Base-by-base conservation (phyloP, 2,113 vertebrate genomes). In the Menura novaehollandiae region DNA sequence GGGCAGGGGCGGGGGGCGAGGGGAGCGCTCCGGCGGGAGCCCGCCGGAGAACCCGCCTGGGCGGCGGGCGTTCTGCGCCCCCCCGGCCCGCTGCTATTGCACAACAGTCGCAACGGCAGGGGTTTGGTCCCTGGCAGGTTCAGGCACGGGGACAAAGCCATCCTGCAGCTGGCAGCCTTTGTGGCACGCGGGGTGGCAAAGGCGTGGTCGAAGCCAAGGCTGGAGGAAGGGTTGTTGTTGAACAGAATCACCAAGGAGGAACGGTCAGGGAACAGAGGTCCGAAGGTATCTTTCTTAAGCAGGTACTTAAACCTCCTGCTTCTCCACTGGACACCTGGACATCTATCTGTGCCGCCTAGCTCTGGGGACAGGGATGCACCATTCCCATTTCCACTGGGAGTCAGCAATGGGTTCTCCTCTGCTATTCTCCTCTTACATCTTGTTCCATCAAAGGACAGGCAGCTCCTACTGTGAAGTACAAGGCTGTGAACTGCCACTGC, bases 21-120 rank as follows among this genome's bases (percentile, higher is more conserved):
- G 44, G 41, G 8, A 32, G 43, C 13, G 79, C 49, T 56, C 7
- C 32, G 1, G 49, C 10, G 0, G 37, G 76, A 94, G 76, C 94
- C 91, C 93, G 96, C 97, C 95, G 11, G 18, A 68, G 80, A 30
- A 90, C 86, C 80, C 95, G 93, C 97, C 74, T 3, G 35, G 37
- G 3, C 13, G 11, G 47, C 4, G 80, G 20, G 9, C 2, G 39
- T 17, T 18, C 30, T 41, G 39, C 21, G 9, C 51, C 0, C 2
- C 12, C 30, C 24, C 13, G 1, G 46, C 39, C 33, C 30, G 49
- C 55, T 2, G 68, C 13, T 21, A 0, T 74, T 81, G 92, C 87
- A 44, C 59, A 74, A 64, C 15, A 11, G 15, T 13, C 64, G 20
- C 68, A 27, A 32, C 59, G 20, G 89, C 60, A 15, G 76, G 85